Conservation (phyloP, 2,888 invertebrate genomes). For the Stenodema calcarata region DNA sequence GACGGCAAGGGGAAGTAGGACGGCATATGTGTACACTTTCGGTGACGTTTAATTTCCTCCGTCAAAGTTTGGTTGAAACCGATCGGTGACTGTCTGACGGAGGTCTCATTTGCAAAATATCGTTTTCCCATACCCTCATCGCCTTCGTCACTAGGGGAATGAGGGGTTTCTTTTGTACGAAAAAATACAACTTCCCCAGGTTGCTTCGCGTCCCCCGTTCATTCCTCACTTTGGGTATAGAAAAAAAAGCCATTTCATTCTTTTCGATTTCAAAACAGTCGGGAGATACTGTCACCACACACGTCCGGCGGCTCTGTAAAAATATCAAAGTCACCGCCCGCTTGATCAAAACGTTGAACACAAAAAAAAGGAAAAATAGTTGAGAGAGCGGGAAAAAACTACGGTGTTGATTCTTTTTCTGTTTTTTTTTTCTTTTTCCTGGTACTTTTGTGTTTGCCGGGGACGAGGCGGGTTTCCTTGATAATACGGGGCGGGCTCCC, state of each 20-base stretch:
- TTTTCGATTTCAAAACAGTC: constrained; percentile 10
- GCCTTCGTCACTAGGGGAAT: neutral
- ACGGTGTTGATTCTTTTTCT: neutral
- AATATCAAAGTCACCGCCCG: neutral
- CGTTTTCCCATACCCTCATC: neutral
- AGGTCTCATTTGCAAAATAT: constrained; percentile 29
- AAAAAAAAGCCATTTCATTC: neutral
- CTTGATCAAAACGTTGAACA: neutral
- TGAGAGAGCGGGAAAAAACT: neutral
- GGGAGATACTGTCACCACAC: constrained; percentile 24
- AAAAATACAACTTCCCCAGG: neutral
- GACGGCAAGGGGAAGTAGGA: neutral
- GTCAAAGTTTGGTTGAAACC: constrained; percentile 26
- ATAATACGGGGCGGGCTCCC: neutral
- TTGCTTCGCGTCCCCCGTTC: neutral
- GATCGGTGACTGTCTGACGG: constrained; percentile 6
- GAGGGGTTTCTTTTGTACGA: neutral
- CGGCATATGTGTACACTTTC: constrained; percentile 31
- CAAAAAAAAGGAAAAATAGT: neutral
- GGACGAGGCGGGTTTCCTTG: constrained; percentile 10
- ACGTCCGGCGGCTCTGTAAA: neutral
- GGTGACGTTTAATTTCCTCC: constrained; percentile 49
- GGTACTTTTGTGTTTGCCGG: neutral
- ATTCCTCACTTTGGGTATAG: neutral
- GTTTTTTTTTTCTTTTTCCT: neutral